These are phyloP conservation scores for Himalopsyche japonica DNA, from an alignment of 2,888 invertebrate genomes.

Conservation along the genomic window DNA sequence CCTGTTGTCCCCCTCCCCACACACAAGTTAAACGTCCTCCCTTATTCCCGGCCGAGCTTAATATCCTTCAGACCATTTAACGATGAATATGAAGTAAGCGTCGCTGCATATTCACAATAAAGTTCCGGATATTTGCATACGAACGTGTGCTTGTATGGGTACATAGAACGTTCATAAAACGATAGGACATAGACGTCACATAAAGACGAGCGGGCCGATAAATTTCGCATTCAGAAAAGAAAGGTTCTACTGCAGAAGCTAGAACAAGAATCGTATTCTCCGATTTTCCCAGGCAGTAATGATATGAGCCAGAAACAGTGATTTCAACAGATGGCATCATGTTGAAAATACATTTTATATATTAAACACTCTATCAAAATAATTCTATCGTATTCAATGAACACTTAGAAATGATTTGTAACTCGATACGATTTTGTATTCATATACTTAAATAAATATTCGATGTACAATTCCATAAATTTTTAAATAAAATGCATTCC, in stretches of 20 bases:
- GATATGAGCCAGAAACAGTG: background rate
- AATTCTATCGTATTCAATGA: background rate
- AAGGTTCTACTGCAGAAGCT: background rate
- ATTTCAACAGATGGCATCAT: background rate
- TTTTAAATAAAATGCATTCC: too few relatives aligned
- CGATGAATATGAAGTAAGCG: slow-evolving; percentile 24
- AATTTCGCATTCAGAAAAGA: background rate
- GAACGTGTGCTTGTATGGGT: background rate
- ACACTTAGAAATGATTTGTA: too few relatives aligned
- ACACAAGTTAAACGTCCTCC: background rate
- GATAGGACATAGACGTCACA: slow-evolving; percentile 4
- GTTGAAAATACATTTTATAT: background rate
- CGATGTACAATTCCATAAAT: too few relatives aligned
- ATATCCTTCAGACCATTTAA: slow-evolving; percentile 27
- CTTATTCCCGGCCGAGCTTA: background rate
- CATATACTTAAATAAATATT: too few relatives aligned
- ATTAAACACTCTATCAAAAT: background rate
- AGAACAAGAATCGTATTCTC: background rate
- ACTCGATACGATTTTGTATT: too few relatives aligned
- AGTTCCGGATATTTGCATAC: slow-evolving; percentile 23
- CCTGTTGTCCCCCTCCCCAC: background rate
- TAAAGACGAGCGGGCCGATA: slow-evolving; percentile 6
- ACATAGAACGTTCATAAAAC: slow-evolving; percentile 1
- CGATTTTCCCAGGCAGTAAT: background rate
- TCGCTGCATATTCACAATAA: slow-evolving; percentile 31